Evolutionary conservation across 2,797 vertebrate species (phyloP).

Genomic region (Bovichtus variegatus): DNA sequence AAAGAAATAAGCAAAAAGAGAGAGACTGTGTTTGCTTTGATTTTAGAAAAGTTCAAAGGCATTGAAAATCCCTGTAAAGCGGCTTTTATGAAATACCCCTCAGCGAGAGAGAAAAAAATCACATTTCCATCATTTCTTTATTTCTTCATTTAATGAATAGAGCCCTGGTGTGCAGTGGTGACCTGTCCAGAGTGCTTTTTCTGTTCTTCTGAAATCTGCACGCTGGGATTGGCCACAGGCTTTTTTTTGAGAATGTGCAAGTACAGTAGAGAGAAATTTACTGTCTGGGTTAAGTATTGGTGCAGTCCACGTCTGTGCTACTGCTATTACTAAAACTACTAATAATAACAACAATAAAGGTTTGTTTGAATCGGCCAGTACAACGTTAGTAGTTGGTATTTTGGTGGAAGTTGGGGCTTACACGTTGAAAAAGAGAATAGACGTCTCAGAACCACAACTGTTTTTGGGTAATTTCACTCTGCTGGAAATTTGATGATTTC

Average conservation of each 20-base stretch:
- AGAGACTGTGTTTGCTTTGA: constrained; percentile 36
- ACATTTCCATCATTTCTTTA: constrained; percentile 12
- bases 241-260: background rate
- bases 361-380: background rate
- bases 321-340: background rate
- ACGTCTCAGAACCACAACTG: background rate
- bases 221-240: background rate
- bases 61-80: constrained; percentile 31
- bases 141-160: constrained; percentile 14
- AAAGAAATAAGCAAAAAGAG: constrained; percentile 28
- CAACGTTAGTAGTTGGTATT: background rate
- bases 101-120: background rate
- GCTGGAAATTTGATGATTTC: background rate
- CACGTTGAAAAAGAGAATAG: background rate
- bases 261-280: background rate
- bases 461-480: background rate
- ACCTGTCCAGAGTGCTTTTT: background rate
- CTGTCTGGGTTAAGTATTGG: no score
- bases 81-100: constrained; percentile 27
- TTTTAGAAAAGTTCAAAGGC: constrained; percentile 48
- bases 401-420: background rate
- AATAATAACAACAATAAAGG: background rate
- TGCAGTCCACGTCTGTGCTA: background rate
- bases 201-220: constrained; percentile 3
- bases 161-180: background rate